These are phyloP conservation scores for Oophaga sylvatica DNA, from an alignment of 2,797 vertebrate genomes.

Conservation along the genomic window DNA sequence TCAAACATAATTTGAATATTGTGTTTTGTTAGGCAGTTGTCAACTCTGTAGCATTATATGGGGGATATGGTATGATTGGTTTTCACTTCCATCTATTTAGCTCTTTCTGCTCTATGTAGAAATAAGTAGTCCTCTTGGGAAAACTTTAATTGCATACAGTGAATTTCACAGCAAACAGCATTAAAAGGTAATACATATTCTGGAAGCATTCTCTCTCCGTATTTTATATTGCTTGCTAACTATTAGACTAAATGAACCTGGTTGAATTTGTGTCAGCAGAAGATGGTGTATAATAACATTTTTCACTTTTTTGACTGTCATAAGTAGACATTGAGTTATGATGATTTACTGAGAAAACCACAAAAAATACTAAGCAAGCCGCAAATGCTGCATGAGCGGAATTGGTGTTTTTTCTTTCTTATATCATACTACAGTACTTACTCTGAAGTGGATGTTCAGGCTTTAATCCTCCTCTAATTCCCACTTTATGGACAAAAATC, in stretches of 20 bases:
- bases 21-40: neutral
- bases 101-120: conserved; percentile 27
- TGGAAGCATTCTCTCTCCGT: conserved; percentile 20
- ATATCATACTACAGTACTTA: neutral
- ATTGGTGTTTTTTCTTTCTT: neutral
- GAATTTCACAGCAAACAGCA: conserved; percentile 35
- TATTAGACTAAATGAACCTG: conserved; percentile 24
- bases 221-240: conserved; percentile 43
- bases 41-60: neutral
- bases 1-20: neutral
- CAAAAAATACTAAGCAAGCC: conserved; percentile 1
- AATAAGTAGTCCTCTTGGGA: conserved; percentile 34
- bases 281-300: conserved; percentile 30
- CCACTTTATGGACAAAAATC: neutral
- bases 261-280: conserved; percentile 38
- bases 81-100: conserved; percentile 27
- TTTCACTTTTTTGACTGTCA: conserved; percentile 11
- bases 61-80: neutral
- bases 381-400: neutral
- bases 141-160: conserved; percentile 40
- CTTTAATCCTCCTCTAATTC: neutral
- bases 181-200: conserved; percentile 52
- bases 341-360: conserved; percentile 14
- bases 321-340: conserved; percentile 6
- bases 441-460: neutral